Evolutionary conservation across 2,797 vertebrate genomes (phyloP), one percentile per base, ranked within the genome.

Genomic region (Chromobotia macracanthus): DNA sequence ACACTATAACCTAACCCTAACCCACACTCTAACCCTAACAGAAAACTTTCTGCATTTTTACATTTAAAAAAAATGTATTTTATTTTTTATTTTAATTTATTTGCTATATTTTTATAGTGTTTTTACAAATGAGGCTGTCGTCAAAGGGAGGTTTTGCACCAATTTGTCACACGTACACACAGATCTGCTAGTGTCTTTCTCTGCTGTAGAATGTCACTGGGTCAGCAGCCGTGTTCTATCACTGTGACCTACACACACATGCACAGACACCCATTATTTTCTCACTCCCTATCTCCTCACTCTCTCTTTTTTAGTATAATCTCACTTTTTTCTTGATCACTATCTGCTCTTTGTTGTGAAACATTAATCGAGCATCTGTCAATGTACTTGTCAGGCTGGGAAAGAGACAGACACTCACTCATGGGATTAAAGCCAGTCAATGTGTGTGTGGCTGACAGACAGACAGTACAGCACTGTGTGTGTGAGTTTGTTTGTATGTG

Each of bases 171-270:
- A 19, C 78, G 69, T 41, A 83, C 55, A 65, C 35, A 67, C 18
- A 41, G 66, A 50, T 74, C 35, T 76, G 60, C 53, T 67, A 48
- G 50, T 76, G 73, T 77, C 63, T 82, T 81, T 81, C 61, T 79
- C 63, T 75, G 71, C 66, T 77, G 77, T 77, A 56, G 50, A 80
- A 77, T 77, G 69, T 66, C 68, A 69, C 80, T 74, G 77, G 80
- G 68, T 83, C 82, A 83, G 82, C 82, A 83, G 61, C 64, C 5
- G n/a, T 55, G 19, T 53, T 67, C 63, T 10, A 80, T 61, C 80
- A 75, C 70, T 38, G 25, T 56, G 44, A 60, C 74, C 50, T 46
- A 76, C 70, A 66, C 64, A 31, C 31, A 31, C 3, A 31, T 31
- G 31, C 31, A 31, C 31, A 31, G 31, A 31, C 31, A 31, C 31